Conservation (phyloP, 2,888 invertebrate genomes). For the Megalurothrips usitatus region DNA sequence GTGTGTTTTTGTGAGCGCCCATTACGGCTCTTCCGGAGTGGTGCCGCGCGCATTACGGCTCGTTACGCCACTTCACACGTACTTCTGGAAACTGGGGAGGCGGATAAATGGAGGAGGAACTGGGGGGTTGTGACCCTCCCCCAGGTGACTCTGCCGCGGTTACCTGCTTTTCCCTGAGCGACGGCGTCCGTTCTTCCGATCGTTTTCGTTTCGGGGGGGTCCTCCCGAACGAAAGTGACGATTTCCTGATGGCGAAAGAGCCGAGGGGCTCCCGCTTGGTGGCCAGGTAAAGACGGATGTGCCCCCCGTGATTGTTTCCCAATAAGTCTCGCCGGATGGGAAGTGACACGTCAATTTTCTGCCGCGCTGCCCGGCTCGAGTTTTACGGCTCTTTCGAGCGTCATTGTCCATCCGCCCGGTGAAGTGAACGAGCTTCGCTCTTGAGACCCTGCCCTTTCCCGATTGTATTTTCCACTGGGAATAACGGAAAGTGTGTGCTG, state of each 20-base stretch:
- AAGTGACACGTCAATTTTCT: too few species aligned
- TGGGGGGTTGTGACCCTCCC: background rate
- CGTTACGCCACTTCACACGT: constrained; percentile 24
- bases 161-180: background rate
- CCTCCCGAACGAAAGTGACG: background rate
- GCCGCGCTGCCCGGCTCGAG: too few species aligned
- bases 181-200: background rate
- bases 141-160: too few species aligned
- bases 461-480: too few species aligned
- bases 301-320: background rate
- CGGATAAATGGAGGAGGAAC: background rate
- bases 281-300: too few species aligned
- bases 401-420: too few species aligned
- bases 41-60: background rate
- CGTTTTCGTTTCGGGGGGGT: background rate
- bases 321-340: too few species aligned
- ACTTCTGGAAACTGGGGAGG: constrained; percentile 12
- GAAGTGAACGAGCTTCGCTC: too few species aligned
- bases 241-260: constrained; percentile 19
- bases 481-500: too few species aligned
- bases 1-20: constrained; percentile 23
- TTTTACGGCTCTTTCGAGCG: too few species aligned
- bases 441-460: too few species aligned
- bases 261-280: background rate
- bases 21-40: background rate